These are phyloP conservation scores for Caracal caracal DNA, from an alignment of 2,113 vertebrate genomes.

Conservation along the genomic window DNA sequence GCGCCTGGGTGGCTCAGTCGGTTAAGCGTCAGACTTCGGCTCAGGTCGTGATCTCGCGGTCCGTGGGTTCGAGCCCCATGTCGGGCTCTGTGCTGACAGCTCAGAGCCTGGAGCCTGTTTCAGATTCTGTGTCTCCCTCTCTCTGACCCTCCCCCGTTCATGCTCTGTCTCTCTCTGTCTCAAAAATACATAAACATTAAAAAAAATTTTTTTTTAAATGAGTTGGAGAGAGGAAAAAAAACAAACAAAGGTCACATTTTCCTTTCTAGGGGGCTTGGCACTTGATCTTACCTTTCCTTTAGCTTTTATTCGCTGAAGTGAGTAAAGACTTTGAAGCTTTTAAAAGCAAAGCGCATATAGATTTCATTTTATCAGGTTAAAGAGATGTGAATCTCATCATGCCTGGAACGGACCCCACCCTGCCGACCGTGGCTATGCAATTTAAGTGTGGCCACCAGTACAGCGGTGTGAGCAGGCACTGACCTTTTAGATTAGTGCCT, in stretches of 20 bases:
- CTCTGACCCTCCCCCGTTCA: too few species aligned
- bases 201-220: too few species aligned
- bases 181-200: too few species aligned
- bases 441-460: neutral
- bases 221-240: neutral
- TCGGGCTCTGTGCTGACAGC: too few species aligned
- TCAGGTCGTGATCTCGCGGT: too few species aligned
- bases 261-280: neutral
- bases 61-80: too few species aligned
- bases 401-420: neutral
- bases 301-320: constrained; percentile 39
- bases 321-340: constrained; percentile 45
- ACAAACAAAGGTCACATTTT: neutral
- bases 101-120: too few species aligned
- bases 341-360: constrained; percentile 44
- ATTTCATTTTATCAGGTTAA: constrained; percentile 46
- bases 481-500: constrained; percentile 72
- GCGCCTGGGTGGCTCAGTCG: too few species aligned
- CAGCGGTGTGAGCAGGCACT: neutral
- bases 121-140: too few species aligned
- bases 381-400: constrained; percentile 9
- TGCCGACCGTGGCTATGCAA: neutral
- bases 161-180: too few species aligned
- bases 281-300: constrained; percentile 46
- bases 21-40: too few species aligned